These are phyloP conservation scores for Agapornis canus DNA, from an alignment of 2,797 vertebrate genomes.

Conservation along the genomic window DNA sequence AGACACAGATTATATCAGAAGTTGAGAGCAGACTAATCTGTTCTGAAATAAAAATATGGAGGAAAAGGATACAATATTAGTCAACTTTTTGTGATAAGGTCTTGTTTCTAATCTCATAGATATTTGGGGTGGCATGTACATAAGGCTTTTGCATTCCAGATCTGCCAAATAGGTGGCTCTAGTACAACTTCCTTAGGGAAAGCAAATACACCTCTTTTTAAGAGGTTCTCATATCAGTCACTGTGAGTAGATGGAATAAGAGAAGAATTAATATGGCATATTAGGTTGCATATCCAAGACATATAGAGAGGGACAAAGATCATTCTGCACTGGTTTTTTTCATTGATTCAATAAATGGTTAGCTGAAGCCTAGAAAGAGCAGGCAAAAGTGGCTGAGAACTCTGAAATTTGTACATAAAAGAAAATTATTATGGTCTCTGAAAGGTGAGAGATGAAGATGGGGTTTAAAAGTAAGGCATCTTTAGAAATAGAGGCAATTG, in stretches of 20 bases:
- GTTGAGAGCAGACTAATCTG: not conserved
- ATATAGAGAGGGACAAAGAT: not conserved
- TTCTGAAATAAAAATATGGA: not conserved
- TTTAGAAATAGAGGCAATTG: not conserved
- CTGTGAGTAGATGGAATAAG: not conserved
- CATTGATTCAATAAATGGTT: not conserved
- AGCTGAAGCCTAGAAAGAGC: not conserved
- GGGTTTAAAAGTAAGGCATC: not conserved
- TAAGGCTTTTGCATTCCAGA: not conserved
- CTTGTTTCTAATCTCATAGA: not conserved
- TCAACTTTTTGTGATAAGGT: not conserved
- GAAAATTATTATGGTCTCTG: accelerated
- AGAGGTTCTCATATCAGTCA: not conserved
- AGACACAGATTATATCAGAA: not conserved
- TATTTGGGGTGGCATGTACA: not conserved
- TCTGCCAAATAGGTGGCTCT: not conserved
- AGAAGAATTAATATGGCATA: not conserved
- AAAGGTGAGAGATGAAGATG: not conserved
- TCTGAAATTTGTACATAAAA: not conserved
- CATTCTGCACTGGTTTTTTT: not conserved
- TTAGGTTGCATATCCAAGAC: not conserved
- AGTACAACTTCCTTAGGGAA: not conserved
- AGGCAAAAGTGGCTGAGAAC: not conserved
- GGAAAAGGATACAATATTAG: not conserved
- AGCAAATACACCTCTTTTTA: not conserved